Conservation (phyloP, 2,888 invertebrate genomes). For the Zelleria hepariella region DNA sequence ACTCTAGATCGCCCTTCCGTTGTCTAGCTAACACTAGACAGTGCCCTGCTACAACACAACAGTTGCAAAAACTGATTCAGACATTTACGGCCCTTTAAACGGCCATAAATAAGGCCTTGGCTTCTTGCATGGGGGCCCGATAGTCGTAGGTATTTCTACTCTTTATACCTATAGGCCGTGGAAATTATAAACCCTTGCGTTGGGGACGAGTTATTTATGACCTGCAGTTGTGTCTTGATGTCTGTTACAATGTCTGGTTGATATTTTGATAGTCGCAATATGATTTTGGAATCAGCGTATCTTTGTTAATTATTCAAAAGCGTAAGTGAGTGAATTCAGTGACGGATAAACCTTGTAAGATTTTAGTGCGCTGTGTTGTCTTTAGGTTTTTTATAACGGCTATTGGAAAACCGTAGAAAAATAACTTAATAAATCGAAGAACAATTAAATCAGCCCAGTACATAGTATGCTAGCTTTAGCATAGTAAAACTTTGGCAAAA, state of each 20-base stretch:
- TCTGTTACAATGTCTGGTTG: background rate
- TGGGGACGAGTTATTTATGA: background rate
- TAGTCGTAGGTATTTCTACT: background rate
- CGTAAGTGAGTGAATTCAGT: no score
- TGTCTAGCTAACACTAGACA: conserved; percentile 21
- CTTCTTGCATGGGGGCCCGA: background rate
- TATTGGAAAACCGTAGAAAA: no score
- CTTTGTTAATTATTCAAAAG: no score
- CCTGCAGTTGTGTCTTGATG: background rate
- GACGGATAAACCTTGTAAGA: no score
- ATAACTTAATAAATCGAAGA: no score
- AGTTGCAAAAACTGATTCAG: conserved; percentile 56
- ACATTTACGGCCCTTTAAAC: conserved; percentile 3
- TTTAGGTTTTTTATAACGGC: no score
- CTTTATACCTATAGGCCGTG: background rate
- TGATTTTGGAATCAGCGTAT: no score
- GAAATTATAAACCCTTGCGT: background rate
- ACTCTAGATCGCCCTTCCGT: conserved; percentile 26
- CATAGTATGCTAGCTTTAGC: no score
- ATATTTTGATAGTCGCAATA: background rate
- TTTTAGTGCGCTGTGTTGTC: no score
- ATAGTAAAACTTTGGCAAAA: background rate
- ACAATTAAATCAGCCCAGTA: no score
- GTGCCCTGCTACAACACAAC: conserved; percentile 5
- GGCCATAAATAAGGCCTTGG: background rate